Conservation (phyloP, 2,797 vertebrate species). For the Jordanella pulchra region DNA sequence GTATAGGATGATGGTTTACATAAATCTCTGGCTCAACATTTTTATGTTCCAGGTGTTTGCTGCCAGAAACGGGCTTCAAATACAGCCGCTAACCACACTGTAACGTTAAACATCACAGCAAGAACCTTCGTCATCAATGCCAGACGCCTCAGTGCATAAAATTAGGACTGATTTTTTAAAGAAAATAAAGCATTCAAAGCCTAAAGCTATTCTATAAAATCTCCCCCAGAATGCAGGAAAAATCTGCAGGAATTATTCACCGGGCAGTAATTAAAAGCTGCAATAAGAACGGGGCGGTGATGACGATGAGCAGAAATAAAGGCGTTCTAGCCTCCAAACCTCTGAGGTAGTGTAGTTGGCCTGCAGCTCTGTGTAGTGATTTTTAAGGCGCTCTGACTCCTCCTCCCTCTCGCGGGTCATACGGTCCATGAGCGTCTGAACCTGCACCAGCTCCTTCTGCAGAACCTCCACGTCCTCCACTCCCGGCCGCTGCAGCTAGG, state of each 20-base stretch:
- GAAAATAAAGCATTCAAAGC: neutral
- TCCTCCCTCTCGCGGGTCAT: constrained; percentile 92
- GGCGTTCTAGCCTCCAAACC: constrained; percentile 74
- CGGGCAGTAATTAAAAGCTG: constrained; percentile 21
- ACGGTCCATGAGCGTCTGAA: constrained; percentile 95
- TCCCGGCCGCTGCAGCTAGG: constrained; percentile 93
- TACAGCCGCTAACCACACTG: too few species aligned
- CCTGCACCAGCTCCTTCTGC: constrained; percentile 95
- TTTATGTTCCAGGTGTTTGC: neutral
- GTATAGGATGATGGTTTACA: neutral
- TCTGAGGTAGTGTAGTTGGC: constrained; percentile 86
- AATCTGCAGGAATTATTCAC: constrained; percentile 53
- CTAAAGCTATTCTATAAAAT: constrained; percentile 31
- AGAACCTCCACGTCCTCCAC: constrained; percentile 96
- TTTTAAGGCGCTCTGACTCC: constrained; percentile 89
- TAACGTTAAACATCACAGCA: constrained; percentile 3
- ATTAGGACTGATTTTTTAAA: constrained; percentile 19
- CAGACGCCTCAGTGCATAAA: constrained; percentile 6
- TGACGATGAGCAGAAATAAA: neutral
- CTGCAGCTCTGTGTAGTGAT: constrained; percentile 88
- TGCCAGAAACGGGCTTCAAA: neutral
- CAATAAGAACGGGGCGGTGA: constrained; percentile 14
- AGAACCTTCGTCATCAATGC: neutral
- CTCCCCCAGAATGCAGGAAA: constrained; percentile 33
- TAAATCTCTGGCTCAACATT: neutral